These are phyloP conservation scores for Cephalophus harveyi DNA, from an alignment of 2,113 vertebrate species.

Conservation along the genomic window DNA sequence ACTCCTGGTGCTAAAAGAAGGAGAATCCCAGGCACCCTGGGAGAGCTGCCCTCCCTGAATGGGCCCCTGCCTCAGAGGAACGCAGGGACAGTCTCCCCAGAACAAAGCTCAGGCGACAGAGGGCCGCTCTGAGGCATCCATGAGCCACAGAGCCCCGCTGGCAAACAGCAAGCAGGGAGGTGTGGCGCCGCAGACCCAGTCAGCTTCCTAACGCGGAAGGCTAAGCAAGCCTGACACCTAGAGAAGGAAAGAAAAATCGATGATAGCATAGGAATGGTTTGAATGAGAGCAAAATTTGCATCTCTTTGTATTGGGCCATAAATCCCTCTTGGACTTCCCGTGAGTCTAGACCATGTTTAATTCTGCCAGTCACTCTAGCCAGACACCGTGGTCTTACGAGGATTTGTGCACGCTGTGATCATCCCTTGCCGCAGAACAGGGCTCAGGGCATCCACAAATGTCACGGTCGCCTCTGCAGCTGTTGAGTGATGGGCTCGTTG, in stretches of 20 bases:
- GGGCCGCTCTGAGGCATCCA: not conserved
- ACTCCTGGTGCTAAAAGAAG: not conserved
- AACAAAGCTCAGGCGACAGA: not conserved
- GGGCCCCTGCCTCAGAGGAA: not conserved
- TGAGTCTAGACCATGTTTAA: constrained; percentile 34
- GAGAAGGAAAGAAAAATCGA: not conserved
- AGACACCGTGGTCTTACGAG: not conserved
- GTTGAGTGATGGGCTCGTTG: not conserved
- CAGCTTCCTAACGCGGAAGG: not conserved
- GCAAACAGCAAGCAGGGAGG: not conserved
- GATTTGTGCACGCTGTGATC: constrained; percentile 22
- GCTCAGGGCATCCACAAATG: not conserved
- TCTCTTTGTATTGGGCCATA: constrained; percentile 46
- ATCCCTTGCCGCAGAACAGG: not conserved
- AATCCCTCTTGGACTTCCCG: not conserved
- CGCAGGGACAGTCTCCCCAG: not conserved
- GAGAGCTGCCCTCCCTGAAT: not conserved
- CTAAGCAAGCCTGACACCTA: constrained; percentile 37
- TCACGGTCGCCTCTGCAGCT: not conserved
- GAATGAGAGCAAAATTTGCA: constrained; percentile 55
- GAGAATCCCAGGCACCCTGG: not conserved
- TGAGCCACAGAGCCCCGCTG: not conserved
- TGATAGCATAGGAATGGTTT: not conserved
- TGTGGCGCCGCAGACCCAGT: not conserved
- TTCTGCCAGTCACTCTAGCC: constrained; percentile 48